Evolutionary conservation across 1,140 invertebrate species (phyloP).

Genomic region (Ips nitidus): DNA sequence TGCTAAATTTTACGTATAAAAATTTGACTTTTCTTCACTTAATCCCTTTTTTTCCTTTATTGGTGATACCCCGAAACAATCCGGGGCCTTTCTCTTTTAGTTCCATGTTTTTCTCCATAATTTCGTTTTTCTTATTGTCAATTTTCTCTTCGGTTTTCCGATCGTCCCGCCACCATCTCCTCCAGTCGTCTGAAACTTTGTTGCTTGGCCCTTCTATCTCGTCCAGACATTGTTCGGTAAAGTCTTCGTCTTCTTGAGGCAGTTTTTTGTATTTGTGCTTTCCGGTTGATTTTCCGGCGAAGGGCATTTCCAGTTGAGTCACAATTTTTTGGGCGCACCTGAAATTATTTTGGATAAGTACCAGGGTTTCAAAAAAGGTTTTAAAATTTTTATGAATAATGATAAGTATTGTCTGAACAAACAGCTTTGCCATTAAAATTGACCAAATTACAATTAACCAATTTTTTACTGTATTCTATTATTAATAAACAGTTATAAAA

Average conservation of each 20-base stretch:
- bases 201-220: conserved; percentile 28
- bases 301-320: conserved; percentile 69
- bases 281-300: conserved; percentile 55
- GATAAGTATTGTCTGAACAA: no score
- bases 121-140: conserved; percentile 73
- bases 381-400: not conserved
- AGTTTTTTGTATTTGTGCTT: conserved; percentile 58
- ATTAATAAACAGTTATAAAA: not conserved
- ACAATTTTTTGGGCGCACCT: conserved; percentile 79
- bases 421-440: no score
- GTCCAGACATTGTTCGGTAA: not conserved
- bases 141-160: conserved; percentile 68
- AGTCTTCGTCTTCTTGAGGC: conserved; percentile 55
- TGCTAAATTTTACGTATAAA: no score
- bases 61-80: not conserved
- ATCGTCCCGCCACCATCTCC: conserved; percentile 50
- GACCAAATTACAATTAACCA: not conserved
- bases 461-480: no score
- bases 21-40: not conserved
- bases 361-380: not conserved
- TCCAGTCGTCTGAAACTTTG: conserved; percentile 45
- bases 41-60: not conserved
- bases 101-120: conserved; percentile 71
- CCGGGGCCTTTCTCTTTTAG: conserved; percentile 59
- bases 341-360: conserved; percentile 43